phyloP scores from a whole-genome alignment of 2,113 vertebrate species.

The Cygnus atratus region DNA sequence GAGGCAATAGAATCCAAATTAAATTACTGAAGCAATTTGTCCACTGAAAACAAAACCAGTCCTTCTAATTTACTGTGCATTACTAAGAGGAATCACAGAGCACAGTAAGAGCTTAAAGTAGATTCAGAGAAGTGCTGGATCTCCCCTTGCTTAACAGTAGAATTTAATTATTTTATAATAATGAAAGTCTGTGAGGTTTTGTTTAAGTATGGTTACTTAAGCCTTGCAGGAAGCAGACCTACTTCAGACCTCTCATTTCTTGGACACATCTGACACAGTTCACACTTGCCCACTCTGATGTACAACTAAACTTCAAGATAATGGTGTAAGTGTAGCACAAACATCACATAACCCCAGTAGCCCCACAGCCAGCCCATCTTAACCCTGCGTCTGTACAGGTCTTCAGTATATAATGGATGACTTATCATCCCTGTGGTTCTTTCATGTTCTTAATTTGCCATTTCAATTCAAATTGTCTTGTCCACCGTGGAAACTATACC shows the following conservation, averaged over 20 bases:
- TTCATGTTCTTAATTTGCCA: not conserved
- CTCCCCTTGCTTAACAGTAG: slow-evolving; percentile 8
- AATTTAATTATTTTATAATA: slow-evolving; percentile 53
- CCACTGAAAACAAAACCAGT: slow-evolving; percentile 46
- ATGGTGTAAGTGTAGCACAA: not conserved
- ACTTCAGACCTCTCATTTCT: not conserved
- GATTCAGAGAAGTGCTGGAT: slow-evolving; percentile 42
- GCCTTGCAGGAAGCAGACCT: not conserved
- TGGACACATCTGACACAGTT: not conserved
- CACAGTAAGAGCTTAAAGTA: slow-evolving; percentile 39
- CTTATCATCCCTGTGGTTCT: not conserved
- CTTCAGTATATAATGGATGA: not conserved
- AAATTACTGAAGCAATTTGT: slow-evolving; percentile 61
- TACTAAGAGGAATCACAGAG: slow-evolving; percentile 37
- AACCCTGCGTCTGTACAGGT: not conserved
- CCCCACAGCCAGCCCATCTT: not conserved
- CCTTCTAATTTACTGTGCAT: slow-evolving; percentile 62
- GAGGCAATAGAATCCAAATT: slow-evolving; percentile 63
- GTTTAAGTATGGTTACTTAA: not conserved
- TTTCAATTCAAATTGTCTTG: not conserved
- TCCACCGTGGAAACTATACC: not conserved
- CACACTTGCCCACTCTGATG: not conserved
- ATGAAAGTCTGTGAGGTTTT: not conserved
- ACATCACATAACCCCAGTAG: not conserved
- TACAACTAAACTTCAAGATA: not conserved